Base-by-base conservation (phyloP, 1,140 invertebrate species). In the Frieseomelitta varia region DNA sequence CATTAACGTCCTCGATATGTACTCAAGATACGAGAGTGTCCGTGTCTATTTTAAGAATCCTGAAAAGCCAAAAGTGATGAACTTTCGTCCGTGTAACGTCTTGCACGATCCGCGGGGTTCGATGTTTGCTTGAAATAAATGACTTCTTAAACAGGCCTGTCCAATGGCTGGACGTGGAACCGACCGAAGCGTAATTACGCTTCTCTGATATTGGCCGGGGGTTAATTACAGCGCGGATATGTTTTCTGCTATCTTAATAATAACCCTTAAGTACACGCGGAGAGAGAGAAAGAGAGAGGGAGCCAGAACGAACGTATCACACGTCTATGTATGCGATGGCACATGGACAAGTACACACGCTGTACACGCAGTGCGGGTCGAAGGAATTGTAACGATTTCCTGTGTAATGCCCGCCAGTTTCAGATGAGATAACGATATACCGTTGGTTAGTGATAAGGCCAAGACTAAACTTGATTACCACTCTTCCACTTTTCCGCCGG, bases 211-310 rank as follows among this genome's bases (percentile, higher is more conserved):
- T 39, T 30, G 65, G 34, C 17, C 39, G 4, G 34, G 34, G 74
- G 74, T 84, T 79, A 84, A 84, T 84, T 84, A 61, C 81, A 71
- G 1, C 81, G 15, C 17, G 75, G 75, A 63, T 71, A 78, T 53
- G 75, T 69, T 71, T 78, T 71, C 81, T 79, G 67, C 55, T 84
- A 84, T 84, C 75, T 84, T 79, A 79, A 84, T 84, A 79, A 84
- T 61, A 84, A 84, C 55, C 65, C 53, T 83, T 39, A 55, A 30
- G 53, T 76, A 63, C 47, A 24, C 39, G 39, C 55, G 39, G 15
- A 53, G 51, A 47, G 39, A 47, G 8, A 6, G 6, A 39, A 12
- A 53, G 12, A 15, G 15, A 15, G n/a, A 21, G 27, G 4, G 51
- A 39, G 4, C 10, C 15, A 2, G 34, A n/a, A 27, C 61, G 39